These are phyloP conservation scores for Trematomus loennbergii DNA, from an alignment of 2,113 vertebrate species.

Conservation along the genomic window DNA sequence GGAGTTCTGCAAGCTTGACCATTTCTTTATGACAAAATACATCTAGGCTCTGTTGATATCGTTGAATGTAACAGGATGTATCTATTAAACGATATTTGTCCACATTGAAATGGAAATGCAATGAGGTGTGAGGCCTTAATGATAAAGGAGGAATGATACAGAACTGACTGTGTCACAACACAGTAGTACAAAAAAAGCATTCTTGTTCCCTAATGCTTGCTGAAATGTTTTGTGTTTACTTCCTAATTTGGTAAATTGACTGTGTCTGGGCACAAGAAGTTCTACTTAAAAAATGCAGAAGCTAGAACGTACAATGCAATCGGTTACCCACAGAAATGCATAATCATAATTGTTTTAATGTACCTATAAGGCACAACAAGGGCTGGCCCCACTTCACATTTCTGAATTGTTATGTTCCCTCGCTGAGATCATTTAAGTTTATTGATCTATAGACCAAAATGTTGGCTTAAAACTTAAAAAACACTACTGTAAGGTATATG, in stretches of 20 bases:
- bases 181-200: constrained; percentile 9
- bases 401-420: no score
- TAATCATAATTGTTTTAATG: no score
- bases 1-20: constrained; percentile 68
- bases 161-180: not conserved
- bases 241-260: constrained; percentile 12
- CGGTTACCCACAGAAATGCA: no score
- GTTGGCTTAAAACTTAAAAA: no score
- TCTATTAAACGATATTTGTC: constrained; percentile 42
- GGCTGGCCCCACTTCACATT: no score
- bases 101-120: constrained; percentile 75
- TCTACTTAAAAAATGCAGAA: not conserved
- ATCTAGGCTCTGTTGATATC: constrained; percentile 48
- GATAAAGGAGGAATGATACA: constrained; percentile 15
- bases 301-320: not conserved
- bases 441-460: no score
- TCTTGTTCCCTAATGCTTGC: not conserved
- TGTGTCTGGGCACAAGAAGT: not conserved
- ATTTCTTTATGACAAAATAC: constrained; percentile 71
- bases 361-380: no score
- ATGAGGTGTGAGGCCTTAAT: constrained; percentile 75
- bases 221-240: constrained; percentile 15
- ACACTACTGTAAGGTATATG: no score
- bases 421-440: no score
- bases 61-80: constrained; percentile 60